phyloP scores from a whole-genome alignment of 2,797 vertebrate species.

The Holocentrus rufus region DNA sequence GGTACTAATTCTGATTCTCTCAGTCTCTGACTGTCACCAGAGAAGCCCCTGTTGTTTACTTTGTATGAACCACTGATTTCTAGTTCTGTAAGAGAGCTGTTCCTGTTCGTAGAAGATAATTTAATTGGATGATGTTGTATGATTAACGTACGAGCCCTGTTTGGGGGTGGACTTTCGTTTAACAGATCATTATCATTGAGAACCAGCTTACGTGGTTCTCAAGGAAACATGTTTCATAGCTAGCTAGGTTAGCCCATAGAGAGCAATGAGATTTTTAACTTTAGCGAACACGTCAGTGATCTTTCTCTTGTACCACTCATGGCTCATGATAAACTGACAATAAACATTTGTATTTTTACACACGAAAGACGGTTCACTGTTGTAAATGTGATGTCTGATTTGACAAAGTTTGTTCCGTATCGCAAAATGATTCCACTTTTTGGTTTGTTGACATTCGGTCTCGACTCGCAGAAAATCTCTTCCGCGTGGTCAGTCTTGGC shows the following conservation, averaged over 20 bases:
- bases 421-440: slow-evolving; percentile 45
- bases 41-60: background rate
- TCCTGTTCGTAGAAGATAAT: background rate
- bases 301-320: background rate
- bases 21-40: background rate
- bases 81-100: background rate
- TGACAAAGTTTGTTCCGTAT: slow-evolving; percentile 30
- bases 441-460: slow-evolving; percentile 54
- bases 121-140: too few species aligned
- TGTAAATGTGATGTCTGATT: background rate
- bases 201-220: background rate
- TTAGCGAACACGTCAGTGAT: background rate
- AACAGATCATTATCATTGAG: too few species aligned
- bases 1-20: too few species aligned
- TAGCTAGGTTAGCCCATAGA: slow-evolving; percentile 46
- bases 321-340: background rate
- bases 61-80: background rate
- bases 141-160: background rate
- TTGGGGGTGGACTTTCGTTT: background rate
- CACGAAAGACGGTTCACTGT: background rate
- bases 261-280: background rate
- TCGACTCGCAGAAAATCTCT: slow-evolving; percentile 10
- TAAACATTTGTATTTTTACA: background rate
- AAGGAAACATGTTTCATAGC: slow-evolving; percentile 7
- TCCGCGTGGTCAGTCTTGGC: background rate